Percentiles rank a stretch among this genome's conserved stretches.
phyloP scores from a whole-genome alignment of 2,113 vertebrate genomes.

The Apistogramma diplotaenia region DNA sequence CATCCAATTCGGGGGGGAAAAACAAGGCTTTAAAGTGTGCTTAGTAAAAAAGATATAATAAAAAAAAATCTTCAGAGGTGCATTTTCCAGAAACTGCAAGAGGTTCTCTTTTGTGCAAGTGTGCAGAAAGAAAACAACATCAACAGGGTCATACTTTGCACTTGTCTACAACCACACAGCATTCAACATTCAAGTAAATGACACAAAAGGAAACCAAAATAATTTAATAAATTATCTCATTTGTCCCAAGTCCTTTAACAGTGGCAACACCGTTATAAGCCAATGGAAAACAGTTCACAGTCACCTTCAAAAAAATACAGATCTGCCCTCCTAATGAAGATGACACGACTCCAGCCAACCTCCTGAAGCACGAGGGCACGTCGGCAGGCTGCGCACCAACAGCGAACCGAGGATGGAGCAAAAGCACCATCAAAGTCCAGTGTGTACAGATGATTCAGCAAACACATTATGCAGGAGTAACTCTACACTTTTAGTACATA shows the following conservation, averaged over 20 bases:
- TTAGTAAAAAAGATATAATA: background rate
- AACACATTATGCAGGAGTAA: background rate
- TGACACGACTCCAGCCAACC: conserved; percentile 11
- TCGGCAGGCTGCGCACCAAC: background rate
- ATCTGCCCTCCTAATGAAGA: background rate
- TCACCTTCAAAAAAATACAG: conserved; percentile 62
- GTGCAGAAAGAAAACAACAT: background rate
- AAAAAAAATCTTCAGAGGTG: background rate
- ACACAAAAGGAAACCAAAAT: conserved; percentile 35
- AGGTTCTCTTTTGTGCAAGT: background rate
- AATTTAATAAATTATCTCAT: conserved; percentile 76
- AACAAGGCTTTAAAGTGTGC: background rate
- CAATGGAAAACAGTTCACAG: conserved; percentile 41
- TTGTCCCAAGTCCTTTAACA: conserved; percentile 65
- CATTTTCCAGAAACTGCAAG: background rate
- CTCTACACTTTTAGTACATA: background rate
- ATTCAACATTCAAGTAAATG: background rate
- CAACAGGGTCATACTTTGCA: background rate
- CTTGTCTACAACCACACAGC: background rate
- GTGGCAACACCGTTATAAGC: conserved; percentile 35
- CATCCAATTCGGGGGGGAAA: background rate
- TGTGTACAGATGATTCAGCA: conserved; percentile 2
- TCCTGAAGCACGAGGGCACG: background rate
- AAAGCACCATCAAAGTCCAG: background rate
- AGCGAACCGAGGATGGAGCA: background rate